A percentile compares a stretch with the other conserved stretches of the same genome.
These are phyloP conservation scores for Morpho deidamia DNA, from an alignment of 2,888 invertebrate species.

Conservation along the genomic window DNA sequence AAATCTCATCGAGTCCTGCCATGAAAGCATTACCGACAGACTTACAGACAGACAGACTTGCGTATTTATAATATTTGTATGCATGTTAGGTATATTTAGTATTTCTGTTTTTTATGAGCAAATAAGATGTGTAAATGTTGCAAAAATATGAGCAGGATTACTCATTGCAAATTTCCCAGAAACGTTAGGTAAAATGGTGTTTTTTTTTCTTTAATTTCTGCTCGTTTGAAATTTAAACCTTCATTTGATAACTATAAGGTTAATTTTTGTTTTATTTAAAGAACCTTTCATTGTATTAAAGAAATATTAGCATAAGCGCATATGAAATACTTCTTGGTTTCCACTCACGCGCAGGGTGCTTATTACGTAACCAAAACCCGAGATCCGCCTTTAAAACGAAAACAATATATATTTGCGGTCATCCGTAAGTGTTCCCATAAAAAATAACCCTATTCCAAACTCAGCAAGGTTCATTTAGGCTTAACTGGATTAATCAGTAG, in stretches of 20 bases:
- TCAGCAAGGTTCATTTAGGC: slow-evolving; percentile 2
- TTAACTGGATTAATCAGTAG: neutral
- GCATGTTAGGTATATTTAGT: too few relatives aligned
- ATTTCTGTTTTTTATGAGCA: too few relatives aligned
- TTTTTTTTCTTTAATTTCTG: neutral
- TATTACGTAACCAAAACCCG: slow-evolving; percentile 56
- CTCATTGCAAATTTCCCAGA: slow-evolving; percentile 1
- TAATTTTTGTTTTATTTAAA: slow-evolving; percentile 3
- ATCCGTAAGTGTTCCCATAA: slow-evolving; percentile 9
- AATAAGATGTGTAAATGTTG: too few relatives aligned
- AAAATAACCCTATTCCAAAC: slow-evolving; percentile 21
- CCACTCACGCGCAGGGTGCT: slow-evolving; percentile 59
- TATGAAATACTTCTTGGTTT: slow-evolving; percentile 46
- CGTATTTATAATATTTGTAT: too few relatives aligned
- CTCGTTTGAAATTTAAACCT: neutral
- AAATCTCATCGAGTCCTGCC: neutral
- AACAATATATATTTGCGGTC: slow-evolving; percentile 23
- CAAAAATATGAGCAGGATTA: neutral
- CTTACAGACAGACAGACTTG: too few relatives aligned
- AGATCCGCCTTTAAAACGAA: slow-evolving; percentile 44
- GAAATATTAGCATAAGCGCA: slow-evolving; percentile 57
- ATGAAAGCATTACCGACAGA: neutral
- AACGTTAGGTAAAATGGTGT: slow-evolving; percentile 1
- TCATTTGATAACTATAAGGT: neutral
- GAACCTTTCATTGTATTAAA: slow-evolving; percentile 28